Conservation (phyloP, 2,888 invertebrate genomes). For the Callyntrura guangdongensis region DNA sequence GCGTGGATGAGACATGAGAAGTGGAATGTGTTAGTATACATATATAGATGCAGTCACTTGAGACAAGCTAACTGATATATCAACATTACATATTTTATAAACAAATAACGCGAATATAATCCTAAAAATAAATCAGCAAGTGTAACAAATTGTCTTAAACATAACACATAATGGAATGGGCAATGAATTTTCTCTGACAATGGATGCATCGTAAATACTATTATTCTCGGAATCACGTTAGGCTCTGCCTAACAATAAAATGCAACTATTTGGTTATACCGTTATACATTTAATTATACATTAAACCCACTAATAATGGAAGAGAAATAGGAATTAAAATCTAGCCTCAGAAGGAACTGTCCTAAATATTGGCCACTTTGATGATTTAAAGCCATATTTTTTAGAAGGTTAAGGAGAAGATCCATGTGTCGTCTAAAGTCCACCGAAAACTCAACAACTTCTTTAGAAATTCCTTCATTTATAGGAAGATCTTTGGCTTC, state of each 20-base stretch:
- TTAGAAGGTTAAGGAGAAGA: conserved; percentile 82
- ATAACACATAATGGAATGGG: conserved; percentile 1
- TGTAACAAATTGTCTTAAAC: background rate
- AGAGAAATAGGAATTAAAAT: conserved; percentile 84
- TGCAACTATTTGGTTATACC: no score
- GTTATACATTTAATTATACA: conserved; percentile 4
- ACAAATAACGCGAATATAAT: background rate
- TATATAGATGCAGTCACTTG: no score
- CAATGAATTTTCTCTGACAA: background rate
- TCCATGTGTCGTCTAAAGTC: conserved; percentile 83
- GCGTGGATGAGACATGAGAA: background rate
- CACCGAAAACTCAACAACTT: conserved; percentile 77
- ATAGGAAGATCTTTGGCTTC: conserved; percentile 81
- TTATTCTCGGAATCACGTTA: background rate
- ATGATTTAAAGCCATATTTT: conserved; percentile 80
- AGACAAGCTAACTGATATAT: no score
- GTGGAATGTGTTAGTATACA: conserved; percentile 13
- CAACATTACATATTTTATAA: background rate
- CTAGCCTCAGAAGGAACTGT: conserved; percentile 83
- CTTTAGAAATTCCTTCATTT: conserved; percentile 82
- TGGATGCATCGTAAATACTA: background rate
- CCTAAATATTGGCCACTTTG: conserved; percentile 82
- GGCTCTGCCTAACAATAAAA: no score
- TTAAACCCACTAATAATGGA: conserved; percentile 77
- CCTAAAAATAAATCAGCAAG: background rate